Evolutionary conservation across 2,797 vertebrate species (phyloP).

Genomic region (Peromyscus nudipes): DNA sequence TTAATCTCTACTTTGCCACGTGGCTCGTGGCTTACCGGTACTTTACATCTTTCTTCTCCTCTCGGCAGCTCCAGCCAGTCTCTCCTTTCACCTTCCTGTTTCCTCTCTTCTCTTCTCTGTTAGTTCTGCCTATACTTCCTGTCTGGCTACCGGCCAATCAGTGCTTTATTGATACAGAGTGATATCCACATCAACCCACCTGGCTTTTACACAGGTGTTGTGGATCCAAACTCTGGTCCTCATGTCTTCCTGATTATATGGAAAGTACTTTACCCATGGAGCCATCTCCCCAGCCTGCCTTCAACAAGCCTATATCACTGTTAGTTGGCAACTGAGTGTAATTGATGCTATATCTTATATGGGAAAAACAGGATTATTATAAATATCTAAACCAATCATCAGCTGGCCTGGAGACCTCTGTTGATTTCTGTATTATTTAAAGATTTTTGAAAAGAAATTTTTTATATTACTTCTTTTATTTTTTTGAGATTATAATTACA

Average conservation of each 20-base stretch:
- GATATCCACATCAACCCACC: no score
- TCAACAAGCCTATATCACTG: slow-evolving; percentile 32
- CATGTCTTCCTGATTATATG: background rate
- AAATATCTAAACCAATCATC: slow-evolving; percentile 1
- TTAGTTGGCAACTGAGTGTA: background rate
- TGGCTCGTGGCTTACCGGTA: no score
- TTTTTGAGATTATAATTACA: background rate
- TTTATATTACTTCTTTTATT: background rate
- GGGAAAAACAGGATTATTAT: slow-evolving; percentile 14
- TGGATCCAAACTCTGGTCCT: background rate
- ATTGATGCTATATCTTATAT: background rate
- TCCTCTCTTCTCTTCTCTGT: no score
- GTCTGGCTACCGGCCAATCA: no score
- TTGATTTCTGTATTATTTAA: background rate
- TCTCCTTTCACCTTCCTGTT: no score
- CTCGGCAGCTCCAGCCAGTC: no score
- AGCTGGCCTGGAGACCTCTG: background rate
- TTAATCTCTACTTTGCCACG: no score
- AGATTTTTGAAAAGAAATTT: background rate
- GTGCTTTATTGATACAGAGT: no score
- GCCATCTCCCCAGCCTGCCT: background rate
- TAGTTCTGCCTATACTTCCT: no score
- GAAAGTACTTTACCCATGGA: background rate
- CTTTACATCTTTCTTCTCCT: no score
- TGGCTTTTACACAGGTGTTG: no score